These are phyloP conservation scores for Microchirus variegatus DNA, from an alignment of 2,797 vertebrate species.

Conservation along the genomic window DNA sequence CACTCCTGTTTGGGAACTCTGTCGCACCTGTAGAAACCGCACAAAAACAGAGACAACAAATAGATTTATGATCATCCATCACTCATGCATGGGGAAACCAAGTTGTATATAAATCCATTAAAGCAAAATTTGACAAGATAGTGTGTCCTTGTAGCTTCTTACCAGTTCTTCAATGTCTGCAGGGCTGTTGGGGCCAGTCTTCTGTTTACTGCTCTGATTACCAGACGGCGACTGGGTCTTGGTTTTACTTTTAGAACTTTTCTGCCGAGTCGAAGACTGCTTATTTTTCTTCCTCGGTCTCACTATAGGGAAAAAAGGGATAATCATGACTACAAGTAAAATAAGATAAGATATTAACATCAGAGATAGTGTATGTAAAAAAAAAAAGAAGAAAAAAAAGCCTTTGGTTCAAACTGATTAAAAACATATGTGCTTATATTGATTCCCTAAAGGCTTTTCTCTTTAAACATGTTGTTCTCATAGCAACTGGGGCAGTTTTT, in stretches of 20 bases:
- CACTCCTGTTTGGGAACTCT: conserved; percentile 79
- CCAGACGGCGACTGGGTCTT: conserved; percentile 83
- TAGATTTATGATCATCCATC: no score
- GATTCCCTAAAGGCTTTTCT: no score
- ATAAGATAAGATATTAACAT: no score
- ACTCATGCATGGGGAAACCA: neutral
- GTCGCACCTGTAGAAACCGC: conserved; percentile 84
- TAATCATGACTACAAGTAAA: neutral
- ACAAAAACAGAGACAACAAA: no score
- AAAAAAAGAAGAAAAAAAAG: no score
- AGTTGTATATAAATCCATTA: neutral
- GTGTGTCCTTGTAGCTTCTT: conserved; percentile 44
- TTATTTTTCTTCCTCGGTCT: conserved; percentile 91
- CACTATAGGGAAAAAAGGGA: conserved; percentile 77
- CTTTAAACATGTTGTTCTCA: no score
- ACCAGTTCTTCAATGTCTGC: conserved; percentile 96
- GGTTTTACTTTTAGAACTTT: conserved; percentile 82
- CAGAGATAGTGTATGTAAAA: no score
- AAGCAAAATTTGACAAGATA: neutral
- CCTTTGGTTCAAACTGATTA: no score
- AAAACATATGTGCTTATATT: neutral
- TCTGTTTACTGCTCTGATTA: conserved; percentile 67
- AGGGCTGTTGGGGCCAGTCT: conserved; percentile 77
- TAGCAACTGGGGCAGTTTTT: no score
- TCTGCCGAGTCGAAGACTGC: conserved; percentile 71